Evolutionary conservation across 2,113 vertebrate species (phyloP), one percentile per base, ranked within the genome.

Genomic region (Orcinus orca): DNA sequence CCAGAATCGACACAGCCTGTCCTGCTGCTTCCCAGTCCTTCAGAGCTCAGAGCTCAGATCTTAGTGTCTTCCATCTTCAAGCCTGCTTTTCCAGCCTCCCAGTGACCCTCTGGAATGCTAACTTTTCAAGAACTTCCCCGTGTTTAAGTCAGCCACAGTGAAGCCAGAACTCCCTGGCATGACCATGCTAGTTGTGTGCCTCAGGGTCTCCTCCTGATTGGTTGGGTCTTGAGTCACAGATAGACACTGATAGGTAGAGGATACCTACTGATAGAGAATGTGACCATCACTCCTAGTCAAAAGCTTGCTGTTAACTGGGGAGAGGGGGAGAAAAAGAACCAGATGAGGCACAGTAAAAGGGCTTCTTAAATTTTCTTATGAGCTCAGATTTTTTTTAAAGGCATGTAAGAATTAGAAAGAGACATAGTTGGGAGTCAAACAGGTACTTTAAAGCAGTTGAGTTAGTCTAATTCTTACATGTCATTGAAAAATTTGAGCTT

Each of bases 121-220:
- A 67, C 9, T 18, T 73, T 25, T 41, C 23, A 96, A 29, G 33
- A 76, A n/a, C 11, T 25, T 0, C 1, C 11, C 6, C 26, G 8
- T 13, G 9, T 31, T 82, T 62, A 76, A 20, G 18, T 71, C 11
- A 44, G 2, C 4, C 71, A 23, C 14, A 17, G 25, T 47, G 60
- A 85, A 70, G n/a, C 41, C 29, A 70, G 21, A 41, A 31, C 9
- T 20, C 33, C 18, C 7, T 11, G 9, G 23, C 36, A 20, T 0
- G 7, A 0, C 20, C 11, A 12, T 20, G 31, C 9, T 76, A 10
- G 0, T 14, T n/a, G 6, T 41, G 3, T 10, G 3, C 13, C 47
- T 25, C 10, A 36, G 6, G 5, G 14, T 63, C 31, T 25, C 13
- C 65, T 67, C 67, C 29, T 60, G 26, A 62, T 8, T 55, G 33